Conservation (phyloP, 2,888 invertebrate species). For the Allophyes oxyacanthae region DNA sequence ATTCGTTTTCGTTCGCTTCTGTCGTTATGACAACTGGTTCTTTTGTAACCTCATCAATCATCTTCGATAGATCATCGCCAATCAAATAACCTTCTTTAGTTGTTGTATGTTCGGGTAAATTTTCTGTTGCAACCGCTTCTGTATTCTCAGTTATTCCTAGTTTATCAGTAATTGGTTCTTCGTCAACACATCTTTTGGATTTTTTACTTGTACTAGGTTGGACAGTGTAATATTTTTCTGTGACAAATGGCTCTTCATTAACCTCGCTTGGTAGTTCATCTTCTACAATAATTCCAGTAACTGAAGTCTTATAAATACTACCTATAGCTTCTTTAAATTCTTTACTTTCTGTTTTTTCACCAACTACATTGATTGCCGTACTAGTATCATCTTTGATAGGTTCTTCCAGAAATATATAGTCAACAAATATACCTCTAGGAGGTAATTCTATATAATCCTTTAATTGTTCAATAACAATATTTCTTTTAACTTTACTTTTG, state of each 20-base stretch:
- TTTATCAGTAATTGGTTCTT: constrained; percentile 1
- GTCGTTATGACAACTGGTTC: constrained; percentile 33
- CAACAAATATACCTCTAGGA: constrained; percentile 60
- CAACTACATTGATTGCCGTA: constrained; percentile 3
- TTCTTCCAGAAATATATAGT: constrained; percentile 73
- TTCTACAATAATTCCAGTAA: constrained; percentile 23
- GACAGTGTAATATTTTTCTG: constrained; percentile 37
- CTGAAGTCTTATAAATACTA: constrained; percentile 11
- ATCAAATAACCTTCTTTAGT: constrained; percentile 51
- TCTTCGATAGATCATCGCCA: constrained; percentile 30
- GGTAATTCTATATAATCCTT: constrained; percentile 56
- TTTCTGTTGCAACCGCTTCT: not conserved
- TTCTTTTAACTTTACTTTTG: constrained; percentile 55
- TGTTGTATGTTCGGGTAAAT: constrained; percentile 22
- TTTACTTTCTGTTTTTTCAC: constrained; percentile 8
- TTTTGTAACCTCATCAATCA: constrained; percentile 8
- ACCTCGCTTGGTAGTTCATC: constrained; percentile 7
- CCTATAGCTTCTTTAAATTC: not conserved
- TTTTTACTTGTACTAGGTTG: constrained; percentile 11
- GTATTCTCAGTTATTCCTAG: not conserved
- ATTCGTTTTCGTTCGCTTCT: constrained; percentile 31
- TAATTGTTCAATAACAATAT: constrained; percentile 46
- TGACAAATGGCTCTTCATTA: constrained; percentile 40
- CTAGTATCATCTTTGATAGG: constrained; percentile 32
- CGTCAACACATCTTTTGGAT: constrained; percentile 18